Percentiles rank a stretch among this genome's conserved stretches.
phyloP scores from a whole-genome alignment of 2,113 vertebrate genomes.

The Clarias magur region DNA sequence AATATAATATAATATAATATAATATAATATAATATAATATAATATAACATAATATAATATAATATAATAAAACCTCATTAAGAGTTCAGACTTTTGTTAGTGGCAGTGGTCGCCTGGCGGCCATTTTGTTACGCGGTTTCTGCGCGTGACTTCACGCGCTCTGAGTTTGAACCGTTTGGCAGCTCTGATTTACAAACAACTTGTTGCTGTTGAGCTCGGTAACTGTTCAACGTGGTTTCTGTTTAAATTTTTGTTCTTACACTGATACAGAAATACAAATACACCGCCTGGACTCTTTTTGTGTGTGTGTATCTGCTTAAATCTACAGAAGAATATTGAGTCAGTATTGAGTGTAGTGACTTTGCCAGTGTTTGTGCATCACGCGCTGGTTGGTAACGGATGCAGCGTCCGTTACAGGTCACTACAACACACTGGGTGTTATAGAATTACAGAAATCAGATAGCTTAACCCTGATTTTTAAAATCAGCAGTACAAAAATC shows the following conservation, averaged over 20 bases:
- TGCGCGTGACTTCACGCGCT: neutral
- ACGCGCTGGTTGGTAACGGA: neutral
- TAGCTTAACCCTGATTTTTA: neutral
- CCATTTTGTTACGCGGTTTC: neutral
- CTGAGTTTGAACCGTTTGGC: conserved; percentile 42
- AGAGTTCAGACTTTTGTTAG: conserved; percentile 22
- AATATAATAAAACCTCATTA: neutral
- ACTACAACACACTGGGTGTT: neutral
- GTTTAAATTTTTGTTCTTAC: neutral
- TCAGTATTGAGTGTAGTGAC: neutral
- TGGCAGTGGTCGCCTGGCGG: neutral
- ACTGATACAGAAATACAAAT: neutral
- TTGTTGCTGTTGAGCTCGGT: neutral
- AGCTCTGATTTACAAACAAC: conserved; percentile 33
- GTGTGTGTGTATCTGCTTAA: neutral
- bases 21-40: neutral
- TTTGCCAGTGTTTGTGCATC: neutral
- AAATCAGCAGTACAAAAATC: neutral
- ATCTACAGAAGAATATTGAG: no score
- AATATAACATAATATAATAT: neutral
- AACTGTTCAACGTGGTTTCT: no score
- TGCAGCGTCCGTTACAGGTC: neutral
- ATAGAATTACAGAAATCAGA: neutral
- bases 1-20: neutral
- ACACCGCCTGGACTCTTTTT: no score